These are phyloP conservation scores for Muscicapa striata DNA, from an alignment of 2,797 vertebrate genomes.

Conservation along the genomic window DNA sequence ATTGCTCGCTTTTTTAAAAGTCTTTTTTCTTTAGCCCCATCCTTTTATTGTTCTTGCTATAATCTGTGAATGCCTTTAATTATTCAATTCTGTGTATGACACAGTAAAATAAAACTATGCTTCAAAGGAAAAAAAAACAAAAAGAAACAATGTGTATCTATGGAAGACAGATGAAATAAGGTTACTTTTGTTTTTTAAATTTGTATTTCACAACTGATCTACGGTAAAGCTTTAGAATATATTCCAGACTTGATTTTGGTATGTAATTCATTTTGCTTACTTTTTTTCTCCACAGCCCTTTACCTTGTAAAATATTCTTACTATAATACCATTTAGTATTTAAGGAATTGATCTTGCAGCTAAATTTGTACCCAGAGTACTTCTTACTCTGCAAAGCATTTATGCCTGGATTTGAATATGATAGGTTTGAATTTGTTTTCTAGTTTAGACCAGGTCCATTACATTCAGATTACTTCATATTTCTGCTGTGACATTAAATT, in stretches of 20 bases:
- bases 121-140: neutral
- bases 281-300: neutral
- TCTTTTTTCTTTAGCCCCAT: neutral
- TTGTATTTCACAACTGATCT: neutral
- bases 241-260: neutral
- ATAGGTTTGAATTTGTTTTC: slow-evolving; percentile 10
- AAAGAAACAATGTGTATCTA: neutral
- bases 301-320: neutral
- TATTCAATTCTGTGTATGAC: neutral
- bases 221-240: neutral
- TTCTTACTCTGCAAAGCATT: neutral
- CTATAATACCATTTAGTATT: neutral
- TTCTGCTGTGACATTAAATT: slow-evolving; percentile 12
- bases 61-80: neutral
- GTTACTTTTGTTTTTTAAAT: neutral
- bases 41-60: neutral
- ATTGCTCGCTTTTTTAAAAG: neutral
- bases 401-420: neutral
- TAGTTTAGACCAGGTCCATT: neutral
- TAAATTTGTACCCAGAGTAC: neutral
- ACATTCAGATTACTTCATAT: slow-evolving; percentile 16
- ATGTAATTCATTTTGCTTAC: neutral
- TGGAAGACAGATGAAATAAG: neutral
- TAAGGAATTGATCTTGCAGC: neutral
- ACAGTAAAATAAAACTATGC: neutral